Base-by-base conservation (phyloP, 2,797 vertebrate genomes). In the Pangasius larnaudii region DNA sequence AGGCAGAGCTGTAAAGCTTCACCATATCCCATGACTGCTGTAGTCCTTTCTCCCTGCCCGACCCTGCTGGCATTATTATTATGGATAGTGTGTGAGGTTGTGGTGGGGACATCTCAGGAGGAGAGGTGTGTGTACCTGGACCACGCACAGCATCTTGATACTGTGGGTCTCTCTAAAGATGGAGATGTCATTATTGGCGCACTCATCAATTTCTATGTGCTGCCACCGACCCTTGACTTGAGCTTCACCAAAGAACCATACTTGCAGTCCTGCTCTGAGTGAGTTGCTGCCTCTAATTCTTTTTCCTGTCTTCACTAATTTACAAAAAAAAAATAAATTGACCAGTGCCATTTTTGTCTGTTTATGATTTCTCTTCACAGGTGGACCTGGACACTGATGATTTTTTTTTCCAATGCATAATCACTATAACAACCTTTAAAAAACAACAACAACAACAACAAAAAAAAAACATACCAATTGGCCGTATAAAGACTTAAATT, bases 121-220 rank as follows among this genome's bases (percentile, higher is more conserved):
- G 72, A 85, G 30, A 85, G 36, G 24, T 86, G 85, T 89, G 88
- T 89, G 87, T 88, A 90, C 77, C 94, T 93, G 93, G 90, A 91
- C 3, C 39, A 74, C 14, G 83, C 91, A 0, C 77, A 84, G 51
- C 67, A 53, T 59, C 87, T 91, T 0, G 87, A 90, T 8, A 49
- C 88, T 78, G 83, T 87, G 39, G 92, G 94, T 87, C 91, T 96
- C 86, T 96, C 92, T 87, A 92, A 95, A 91, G 92, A 95, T 85
- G 96, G 95, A 53, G 95, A 97, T 63, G 84, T 97, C 42, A 59
- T 96, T 58, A 92, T 97, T 0, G 95, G 96, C 3, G 95, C 94
- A 27, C 94, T 96, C 63, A 95, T 96, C 85, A 94, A 84, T 87
- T 30, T 96, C 69, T 91, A 93, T 86, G 91, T 92, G 77, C 83